A percentile compares a stretch with the other conserved stretches of the same genome.
Conservation (phyloP, 2,113 vertebrate genomes). For the Psophia crepitans region DNA sequence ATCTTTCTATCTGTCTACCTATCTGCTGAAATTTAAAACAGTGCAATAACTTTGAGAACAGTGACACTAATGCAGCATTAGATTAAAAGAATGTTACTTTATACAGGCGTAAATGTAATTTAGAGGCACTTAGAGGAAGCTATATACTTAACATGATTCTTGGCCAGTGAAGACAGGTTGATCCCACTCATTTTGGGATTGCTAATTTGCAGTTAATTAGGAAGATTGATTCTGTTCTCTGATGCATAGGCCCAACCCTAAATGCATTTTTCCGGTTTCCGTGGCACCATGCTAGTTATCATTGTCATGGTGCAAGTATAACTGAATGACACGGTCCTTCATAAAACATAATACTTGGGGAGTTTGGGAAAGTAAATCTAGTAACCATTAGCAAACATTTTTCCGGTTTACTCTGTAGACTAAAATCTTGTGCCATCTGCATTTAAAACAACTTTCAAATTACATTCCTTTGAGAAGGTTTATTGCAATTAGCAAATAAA, state of each 20-base stretch:
- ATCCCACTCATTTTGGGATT: constrained; percentile 94
- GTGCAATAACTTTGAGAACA: constrained; percentile 74
- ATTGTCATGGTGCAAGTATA: constrained; percentile 66
- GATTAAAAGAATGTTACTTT: constrained; percentile 83
- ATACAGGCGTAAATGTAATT: constrained; percentile 78
- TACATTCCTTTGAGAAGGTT: constrained; percentile 42
- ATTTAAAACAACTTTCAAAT: constrained; percentile 49
- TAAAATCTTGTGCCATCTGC: constrained; percentile 29
- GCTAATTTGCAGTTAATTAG: constrained; percentile 97
- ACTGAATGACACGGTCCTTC: constrained; percentile 42
- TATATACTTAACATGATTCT: constrained; percentile 77
- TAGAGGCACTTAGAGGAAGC: constrained; percentile 80
- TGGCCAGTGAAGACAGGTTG: constrained; percentile 88
- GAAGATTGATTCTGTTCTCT: constrained; percentile 92
- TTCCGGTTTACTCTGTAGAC: constrained; percentile 13
- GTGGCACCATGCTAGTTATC: constrained; percentile 81
- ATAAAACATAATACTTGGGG: constrained; percentile 25
- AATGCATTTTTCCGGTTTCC: constrained; percentile 86
- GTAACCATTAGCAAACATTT: constrained; percentile 32
- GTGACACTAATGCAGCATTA: constrained; percentile 81
- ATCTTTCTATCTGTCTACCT: constrained; percentile 74
- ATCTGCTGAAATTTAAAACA: constrained; percentile 77
- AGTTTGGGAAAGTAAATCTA: constrained; percentile 51
- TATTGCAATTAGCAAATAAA: constrained; percentile 54
- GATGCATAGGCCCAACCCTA: constrained; percentile 84